Evolutionary conservation across 2,113 vertebrate species (phyloP).

Genomic region (Tachuris rubrigastra): DNA sequence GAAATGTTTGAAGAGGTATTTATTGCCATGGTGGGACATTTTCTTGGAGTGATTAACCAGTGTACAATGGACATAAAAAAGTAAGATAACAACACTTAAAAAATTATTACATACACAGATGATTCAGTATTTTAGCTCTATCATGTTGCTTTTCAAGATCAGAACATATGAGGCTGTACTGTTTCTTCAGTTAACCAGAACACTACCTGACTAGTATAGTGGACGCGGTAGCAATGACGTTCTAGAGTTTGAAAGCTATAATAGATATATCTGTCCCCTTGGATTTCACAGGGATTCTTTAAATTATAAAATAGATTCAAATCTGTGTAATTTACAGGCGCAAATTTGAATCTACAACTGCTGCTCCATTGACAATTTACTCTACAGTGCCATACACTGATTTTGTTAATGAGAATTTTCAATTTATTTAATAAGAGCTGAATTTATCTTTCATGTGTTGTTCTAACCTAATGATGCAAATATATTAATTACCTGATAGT

Average conservation of each 20-base stretch:
- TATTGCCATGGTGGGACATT: not conserved
- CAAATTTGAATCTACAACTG: not conserved
- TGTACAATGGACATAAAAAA: not conserved
- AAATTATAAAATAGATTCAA: not conserved
- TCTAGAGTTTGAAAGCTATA: not conserved
- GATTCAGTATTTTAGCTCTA: not conserved
- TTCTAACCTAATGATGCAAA: not conserved
- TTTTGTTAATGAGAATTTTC: constrained; percentile 13
- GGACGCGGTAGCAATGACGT: not conserved
- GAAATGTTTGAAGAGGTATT: not conserved
- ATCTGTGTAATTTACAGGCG: not conserved
- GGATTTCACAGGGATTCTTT: not conserved
- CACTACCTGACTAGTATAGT: not conserved
- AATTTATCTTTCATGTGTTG: not conserved
- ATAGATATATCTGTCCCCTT: not conserved
- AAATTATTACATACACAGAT: not conserved
- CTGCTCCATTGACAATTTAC: not conserved
- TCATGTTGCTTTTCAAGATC: not conserved
- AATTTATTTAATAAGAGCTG: not conserved
- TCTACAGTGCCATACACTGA: not conserved
- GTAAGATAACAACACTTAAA: not conserved
- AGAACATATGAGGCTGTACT: not conserved
- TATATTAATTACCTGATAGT: not conserved
- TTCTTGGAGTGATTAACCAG: not conserved
- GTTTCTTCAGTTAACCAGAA: not conserved